Evolutionary conservation across 2,888 invertebrate genomes (phyloP), one percentile per base, ranked within the genome.

Genomic region (Hirtodrosophila alboralis): DNA sequence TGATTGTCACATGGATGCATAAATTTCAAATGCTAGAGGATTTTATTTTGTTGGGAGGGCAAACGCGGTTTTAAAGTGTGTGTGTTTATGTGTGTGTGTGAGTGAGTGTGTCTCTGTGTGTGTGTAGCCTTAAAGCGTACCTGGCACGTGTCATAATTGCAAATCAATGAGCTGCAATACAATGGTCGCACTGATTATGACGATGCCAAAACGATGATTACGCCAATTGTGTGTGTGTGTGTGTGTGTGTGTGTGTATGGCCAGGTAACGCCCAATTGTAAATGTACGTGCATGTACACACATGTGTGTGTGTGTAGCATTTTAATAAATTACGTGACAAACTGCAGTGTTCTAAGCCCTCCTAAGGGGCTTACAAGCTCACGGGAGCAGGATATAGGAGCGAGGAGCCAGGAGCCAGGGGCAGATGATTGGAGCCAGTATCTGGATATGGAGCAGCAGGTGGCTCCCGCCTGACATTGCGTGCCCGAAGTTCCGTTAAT

Each of bases 281-380:
- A 31, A 48, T 43, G 57, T 34, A 53, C 56, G 69, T 53, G 67
- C 48, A 45, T 61, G 36, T 44, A 23, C 18, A 23, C 41, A 8
- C 12, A 18, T 37, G 44, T 57, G 51, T 63, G 59, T 70, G 74
- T 78, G 86, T 84, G 57, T 49, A 58, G 81, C 78, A 78, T 81
- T 81, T 86, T 86, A 84, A 83, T 83, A 86, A 83, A 83, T 83
- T 83, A 83, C 83, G 83, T 83, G 83, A 86, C 83, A 86, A 83
- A 81, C 81, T 81, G 84, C 77, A 80, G 34, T 52, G 57, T 51
- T 63, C 67, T 75, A 68, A 62, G 64, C 51, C 58, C 45, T 59
- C 57, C 51, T 51, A 30, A 30, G 69, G 21, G 63, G 30, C 49
- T 31, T 12, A 31, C 36, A 47, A 34, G 16, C 6, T n/a, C 9